These are phyloP conservation scores for Glomeris maerens DNA, from an alignment of 1,140 invertebrate species.

Conservation along the genomic window DNA sequence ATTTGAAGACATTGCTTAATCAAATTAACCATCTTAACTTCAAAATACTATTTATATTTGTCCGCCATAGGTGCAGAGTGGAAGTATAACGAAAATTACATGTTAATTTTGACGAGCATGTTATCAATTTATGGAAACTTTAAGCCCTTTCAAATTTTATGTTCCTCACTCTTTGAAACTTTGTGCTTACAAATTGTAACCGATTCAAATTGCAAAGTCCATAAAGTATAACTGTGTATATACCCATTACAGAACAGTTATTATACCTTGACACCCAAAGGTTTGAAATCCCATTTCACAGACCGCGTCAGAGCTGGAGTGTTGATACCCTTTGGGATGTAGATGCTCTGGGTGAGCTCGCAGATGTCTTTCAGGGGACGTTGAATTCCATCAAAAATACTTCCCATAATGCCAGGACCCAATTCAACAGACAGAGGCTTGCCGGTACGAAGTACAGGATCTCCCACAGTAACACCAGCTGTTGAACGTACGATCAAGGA, in stretches of 20 bases:
- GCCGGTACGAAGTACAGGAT: conserved; percentile 93
- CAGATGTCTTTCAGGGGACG: conserved; percentile 93
- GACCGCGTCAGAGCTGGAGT: conserved; percentile 73
- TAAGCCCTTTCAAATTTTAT: too few relatives aligned
- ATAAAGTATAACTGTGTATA: neutral
- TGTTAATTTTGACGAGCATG: too few relatives aligned
- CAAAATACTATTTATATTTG: too few relatives aligned
- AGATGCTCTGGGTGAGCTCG: conserved; percentile 86
- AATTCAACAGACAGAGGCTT: conserved; percentile 96
- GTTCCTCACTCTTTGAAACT: too few relatives aligned
- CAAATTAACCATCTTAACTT: too few relatives aligned
- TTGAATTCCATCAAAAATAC: conserved; percentile 99
- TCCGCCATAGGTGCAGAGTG: too few relatives aligned
- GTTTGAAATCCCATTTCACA: conserved; percentile 83
- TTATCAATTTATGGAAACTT: too few relatives aligned
- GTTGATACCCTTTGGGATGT: conserved; percentile 98
- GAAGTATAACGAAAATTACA: too few relatives aligned
- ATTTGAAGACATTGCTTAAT: too few relatives aligned
- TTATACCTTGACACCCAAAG: conserved; percentile 63
- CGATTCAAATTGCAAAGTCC: neutral
- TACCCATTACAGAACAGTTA: neutral
- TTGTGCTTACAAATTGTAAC: too few relatives aligned
- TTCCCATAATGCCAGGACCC: conserved; percentile 97
- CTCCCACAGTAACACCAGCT: conserved; percentile 95
- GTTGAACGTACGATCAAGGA: neutral